These are phyloP conservation scores for Corythaixoides concolor DNA, from an alignment of 2,113 vertebrate species.

Conservation along the genomic window DNA sequence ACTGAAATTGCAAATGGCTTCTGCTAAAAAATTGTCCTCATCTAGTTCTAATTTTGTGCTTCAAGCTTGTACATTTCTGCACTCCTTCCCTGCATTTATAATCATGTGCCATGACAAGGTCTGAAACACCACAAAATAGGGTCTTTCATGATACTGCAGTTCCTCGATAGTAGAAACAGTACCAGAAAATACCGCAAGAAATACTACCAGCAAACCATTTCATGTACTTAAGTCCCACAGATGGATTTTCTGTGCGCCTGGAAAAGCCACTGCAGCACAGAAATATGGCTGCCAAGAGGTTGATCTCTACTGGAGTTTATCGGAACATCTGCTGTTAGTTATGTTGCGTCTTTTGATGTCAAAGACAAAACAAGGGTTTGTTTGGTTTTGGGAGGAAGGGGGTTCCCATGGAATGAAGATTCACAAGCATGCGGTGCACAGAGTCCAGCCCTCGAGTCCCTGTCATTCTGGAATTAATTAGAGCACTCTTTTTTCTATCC, in stretches of 20 bases:
- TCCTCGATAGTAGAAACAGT: neutral
- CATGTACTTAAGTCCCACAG: neutral
- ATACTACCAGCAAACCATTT: neutral
- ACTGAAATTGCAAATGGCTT: neutral
- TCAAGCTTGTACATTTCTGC: neutral
- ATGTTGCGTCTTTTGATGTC: conserved; percentile 39
- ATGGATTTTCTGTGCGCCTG: neutral
- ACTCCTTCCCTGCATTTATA: neutral
- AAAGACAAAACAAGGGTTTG: conserved; percentile 44
- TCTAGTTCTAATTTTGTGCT: neutral
- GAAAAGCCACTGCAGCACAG: neutral
- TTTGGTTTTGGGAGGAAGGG: conserved; percentile 24
- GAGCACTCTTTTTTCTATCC: neutral
- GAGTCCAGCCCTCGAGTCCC: neutral
- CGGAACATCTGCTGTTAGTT: conserved; percentile 18
- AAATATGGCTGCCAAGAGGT: neutral
- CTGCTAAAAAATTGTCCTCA: neutral
- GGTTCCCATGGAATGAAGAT: conserved; percentile 15
- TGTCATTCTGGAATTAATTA: conserved; percentile 52
- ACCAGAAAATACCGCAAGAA: neutral
- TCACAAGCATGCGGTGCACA: conserved; percentile 1
- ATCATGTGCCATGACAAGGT: neutral
- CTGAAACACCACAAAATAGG: neutral
- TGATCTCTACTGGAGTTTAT: conserved; percentile 28
- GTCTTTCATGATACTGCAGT: neutral